Percentiles rank a stretch among this genome's conserved stretches.
These are phyloP conservation scores for Melanotaenia pygmaea DNA, from an alignment of 2,797 vertebrate genomes.

Conservation along the genomic window DNA sequence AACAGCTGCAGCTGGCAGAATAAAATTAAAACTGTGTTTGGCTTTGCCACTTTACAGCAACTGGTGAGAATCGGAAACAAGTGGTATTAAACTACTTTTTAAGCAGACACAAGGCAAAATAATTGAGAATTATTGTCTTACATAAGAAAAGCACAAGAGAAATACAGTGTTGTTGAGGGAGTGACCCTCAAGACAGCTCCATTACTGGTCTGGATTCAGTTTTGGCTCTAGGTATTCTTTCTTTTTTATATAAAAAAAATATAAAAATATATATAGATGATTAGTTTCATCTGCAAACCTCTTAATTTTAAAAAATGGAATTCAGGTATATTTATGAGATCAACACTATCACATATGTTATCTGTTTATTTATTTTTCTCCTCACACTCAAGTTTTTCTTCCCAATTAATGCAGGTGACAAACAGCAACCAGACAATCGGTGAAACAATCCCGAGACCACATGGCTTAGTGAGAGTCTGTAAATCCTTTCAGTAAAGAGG, in stretches of 20 bases:
- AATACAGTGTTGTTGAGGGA: background rate
- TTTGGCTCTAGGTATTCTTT: background rate
- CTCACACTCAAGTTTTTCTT: background rate
- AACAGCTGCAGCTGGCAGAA: background rate
- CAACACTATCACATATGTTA: background rate
- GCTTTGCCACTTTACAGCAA: background rate
- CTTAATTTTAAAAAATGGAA: background rate
- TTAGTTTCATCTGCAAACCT: no score
- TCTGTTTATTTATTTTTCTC: background rate
- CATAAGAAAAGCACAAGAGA: background rate
- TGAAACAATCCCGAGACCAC: constrained; percentile 29
- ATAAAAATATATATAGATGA: no score
- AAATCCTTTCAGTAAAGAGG: constrained; percentile 59
- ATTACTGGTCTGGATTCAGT: background rate
- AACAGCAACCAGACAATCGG: constrained; percentile 21
- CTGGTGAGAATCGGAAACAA: background rate
- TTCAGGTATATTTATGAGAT: background rate
- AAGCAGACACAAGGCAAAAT: background rate
- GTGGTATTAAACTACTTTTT: background rate
- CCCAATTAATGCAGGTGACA: background rate
- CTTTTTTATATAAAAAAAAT: background rate
- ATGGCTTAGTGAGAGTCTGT: constrained; percentile 55
- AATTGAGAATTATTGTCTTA: background rate
- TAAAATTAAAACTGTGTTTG: background rate
- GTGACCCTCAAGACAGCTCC: background rate